A percentile compares a stretch with the other conserved stretches of the same genome.
Conservation (phyloP, 1,140 invertebrate genomes). For the Nymphalis io region DNA sequence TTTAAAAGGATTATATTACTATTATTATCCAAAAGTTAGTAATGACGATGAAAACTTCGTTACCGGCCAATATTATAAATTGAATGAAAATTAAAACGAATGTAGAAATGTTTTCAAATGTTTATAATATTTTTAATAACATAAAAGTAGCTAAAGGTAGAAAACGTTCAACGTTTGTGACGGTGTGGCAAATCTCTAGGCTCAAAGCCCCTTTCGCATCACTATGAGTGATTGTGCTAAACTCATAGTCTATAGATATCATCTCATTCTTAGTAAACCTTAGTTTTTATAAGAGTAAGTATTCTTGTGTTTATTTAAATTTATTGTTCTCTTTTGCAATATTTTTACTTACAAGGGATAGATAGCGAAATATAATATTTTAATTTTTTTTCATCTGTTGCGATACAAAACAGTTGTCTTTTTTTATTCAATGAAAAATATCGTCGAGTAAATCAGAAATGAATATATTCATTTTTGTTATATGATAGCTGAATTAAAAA, state of each 20-base stretch:
- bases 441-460: neutral
- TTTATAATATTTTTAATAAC: no score
- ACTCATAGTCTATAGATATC: constrained; percentile 74
- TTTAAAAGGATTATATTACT: no score
- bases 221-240: constrained; percentile 80
- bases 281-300: constrained; percentile 40
- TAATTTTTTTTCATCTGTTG: constrained; percentile 8
- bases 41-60: no score
- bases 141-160: neutral
- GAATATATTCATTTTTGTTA: neutral
- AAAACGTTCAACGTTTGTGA: constrained; percentile 24
- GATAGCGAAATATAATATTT: constrained; percentile 33
- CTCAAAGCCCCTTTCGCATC: constrained; percentile 59
- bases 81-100: no score
- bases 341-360: constrained; percentile 34
- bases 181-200: constrained; percentile 45
- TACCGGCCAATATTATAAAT: no score
- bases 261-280: constrained; percentile 59
- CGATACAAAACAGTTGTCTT: neutral
- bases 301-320: constrained; percentile 21
- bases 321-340: constrained; percentile 32
- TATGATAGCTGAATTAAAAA: neutral
- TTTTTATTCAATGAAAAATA: neutral
- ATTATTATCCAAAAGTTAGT: no score
- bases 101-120: no score